Evolutionary conservation across 1,140 invertebrate genomes (phyloP).

Genomic region (Hylaeus volcanicus): DNA sequence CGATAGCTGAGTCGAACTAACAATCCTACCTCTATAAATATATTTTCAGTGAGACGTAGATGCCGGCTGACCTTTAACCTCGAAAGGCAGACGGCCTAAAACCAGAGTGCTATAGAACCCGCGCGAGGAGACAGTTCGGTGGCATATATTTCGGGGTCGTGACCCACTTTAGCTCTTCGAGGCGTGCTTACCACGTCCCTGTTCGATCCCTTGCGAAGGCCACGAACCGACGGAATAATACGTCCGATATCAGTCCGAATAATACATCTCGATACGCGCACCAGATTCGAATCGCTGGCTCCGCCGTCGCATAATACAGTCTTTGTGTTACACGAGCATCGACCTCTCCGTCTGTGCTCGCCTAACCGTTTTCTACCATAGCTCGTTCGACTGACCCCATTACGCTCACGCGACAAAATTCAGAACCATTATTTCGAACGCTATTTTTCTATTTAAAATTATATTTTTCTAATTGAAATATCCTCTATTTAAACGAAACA

Average conservation of each 20-base stretch:
- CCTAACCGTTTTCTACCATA: constrained; percentile 3
- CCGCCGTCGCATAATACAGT: constrained; percentile 11
- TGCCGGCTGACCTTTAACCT: constrained; percentile 51
- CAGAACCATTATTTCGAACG: too few relatives aligned
- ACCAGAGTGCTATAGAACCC: constrained; percentile 14
- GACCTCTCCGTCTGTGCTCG: background rate
- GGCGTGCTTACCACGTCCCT: constrained; percentile 12
- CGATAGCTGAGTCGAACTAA: background rate
- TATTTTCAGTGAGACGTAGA: constrained; percentile 13
- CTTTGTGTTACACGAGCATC: constrained; percentile 34
- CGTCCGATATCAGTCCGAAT: constrained; percentile 32
- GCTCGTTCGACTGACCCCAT: constrained; percentile 25
- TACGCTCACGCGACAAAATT: constrained; percentile 14
- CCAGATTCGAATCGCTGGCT: constrained; percentile 6
- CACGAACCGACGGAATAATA: constrained; percentile 30
- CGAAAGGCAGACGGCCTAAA: constrained; percentile 44
- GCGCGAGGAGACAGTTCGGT: constrained; percentile 30
- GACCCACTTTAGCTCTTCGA: constrained; percentile 66
- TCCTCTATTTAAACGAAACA: too few relatives aligned
- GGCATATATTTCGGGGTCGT: constrained; percentile 69
- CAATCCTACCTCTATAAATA: constrained; percentile 32
- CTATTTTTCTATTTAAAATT: too few relatives aligned
- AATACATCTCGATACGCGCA: constrained; percentile 33
- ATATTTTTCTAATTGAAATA: too few relatives aligned
- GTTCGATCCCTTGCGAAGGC: constrained; percentile 60